Evolutionary conservation across 2,888 invertebrate genomes (phyloP).

Genomic region (Tinea semifulvella): DNA sequence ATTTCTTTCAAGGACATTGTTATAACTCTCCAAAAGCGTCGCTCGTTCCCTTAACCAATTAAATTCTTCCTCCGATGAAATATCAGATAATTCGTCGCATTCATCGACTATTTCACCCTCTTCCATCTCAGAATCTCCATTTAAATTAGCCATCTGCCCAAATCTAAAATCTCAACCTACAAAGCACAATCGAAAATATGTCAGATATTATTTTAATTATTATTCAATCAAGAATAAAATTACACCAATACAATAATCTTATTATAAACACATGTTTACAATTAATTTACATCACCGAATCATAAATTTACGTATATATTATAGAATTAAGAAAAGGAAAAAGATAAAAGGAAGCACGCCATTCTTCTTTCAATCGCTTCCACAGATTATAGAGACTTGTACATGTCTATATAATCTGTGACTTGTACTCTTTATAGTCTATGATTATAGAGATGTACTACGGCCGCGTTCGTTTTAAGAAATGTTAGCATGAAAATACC

Average conservation of each 20-base stretch:
- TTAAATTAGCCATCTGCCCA: slow-evolving; percentile 13
- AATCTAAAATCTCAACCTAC: neutral
- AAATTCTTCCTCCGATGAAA: slow-evolving; percentile 56
- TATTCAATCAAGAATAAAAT: too few relatives aligned
- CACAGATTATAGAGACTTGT: too few relatives aligned
- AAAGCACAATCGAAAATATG: slow-evolving; percentile 3
- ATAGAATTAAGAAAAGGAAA: neutral
- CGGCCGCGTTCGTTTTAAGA: too few relatives aligned
- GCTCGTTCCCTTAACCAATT: slow-evolving; percentile 49
- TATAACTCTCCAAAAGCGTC: slow-evolving; percentile 55
- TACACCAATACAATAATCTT: neutral
- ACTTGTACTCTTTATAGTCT: too few relatives aligned
- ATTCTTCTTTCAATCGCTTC: too few relatives aligned
- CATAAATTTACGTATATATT: neutral
- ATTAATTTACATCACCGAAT: neutral
- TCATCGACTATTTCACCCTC: slow-evolving; percentile 61
- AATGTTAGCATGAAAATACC: too few relatives aligned
- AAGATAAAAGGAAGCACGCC: too few relatives aligned
- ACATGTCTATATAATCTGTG: too few relatives aligned
- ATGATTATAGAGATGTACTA: too few relatives aligned
- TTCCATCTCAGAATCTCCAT: slow-evolving; percentile 53
- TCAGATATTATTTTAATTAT: too few relatives aligned
- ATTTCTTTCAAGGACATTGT: slow-evolving; percentile 57
- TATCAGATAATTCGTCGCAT: slow-evolving; percentile 50
- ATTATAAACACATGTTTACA: neutral